Conservation (phyloP, 1,140 invertebrate species). For the Anoplophora glabripennis region DNA sequence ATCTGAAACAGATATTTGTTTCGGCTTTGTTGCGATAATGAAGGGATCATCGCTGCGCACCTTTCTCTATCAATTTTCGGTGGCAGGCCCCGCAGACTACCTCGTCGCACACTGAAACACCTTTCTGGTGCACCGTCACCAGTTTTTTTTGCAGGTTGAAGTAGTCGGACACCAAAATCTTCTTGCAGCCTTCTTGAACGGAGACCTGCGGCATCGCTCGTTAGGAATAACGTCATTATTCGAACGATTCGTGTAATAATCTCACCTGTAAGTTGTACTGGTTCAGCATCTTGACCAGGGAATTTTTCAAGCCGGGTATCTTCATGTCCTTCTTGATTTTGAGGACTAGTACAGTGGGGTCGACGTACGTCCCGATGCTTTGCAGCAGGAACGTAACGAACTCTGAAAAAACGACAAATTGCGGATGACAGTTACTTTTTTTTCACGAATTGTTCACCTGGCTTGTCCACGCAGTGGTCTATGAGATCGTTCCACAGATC, state of each 20-base stretch:
- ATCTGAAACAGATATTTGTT: conserved; percentile 28
- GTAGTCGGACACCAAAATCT: conserved; percentile 85
- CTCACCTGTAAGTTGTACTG: conserved; percentile 88
- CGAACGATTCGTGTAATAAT: conserved; percentile 3
- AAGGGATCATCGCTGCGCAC: conserved; percentile 37
- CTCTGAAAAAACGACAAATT: conserved; percentile 50
- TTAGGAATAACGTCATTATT: neutral
- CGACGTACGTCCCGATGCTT: conserved; percentile 85
- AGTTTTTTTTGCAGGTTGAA: conserved; percentile 84
- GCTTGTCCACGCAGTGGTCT: conserved; percentile 82
- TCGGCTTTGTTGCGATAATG: neutral
- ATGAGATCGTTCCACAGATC: conserved; percentile 96
- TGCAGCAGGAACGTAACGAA: conserved; percentile 75
- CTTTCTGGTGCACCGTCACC: conserved; percentile 72
- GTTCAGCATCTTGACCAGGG: conserved; percentile 91
- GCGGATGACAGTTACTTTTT: conserved; percentile 33
- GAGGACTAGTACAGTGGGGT: conserved; percentile 83
- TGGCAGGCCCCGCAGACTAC: conserved; percentile 75
- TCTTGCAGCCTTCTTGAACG: conserved; percentile 83
- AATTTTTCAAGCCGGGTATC: conserved; percentile 86
- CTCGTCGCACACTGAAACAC: conserved; percentile 68
- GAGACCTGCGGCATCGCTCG: conserved; percentile 59
- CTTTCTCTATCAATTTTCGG: conserved; percentile 67
- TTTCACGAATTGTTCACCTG: conserved; percentile 56
- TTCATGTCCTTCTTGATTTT: conserved; percentile 79